Evolutionary conservation across 2,113 vertebrate species (phyloP), one percentile per base, ranked within the genome.

Genomic region (Catagonus wagneri): DNA sequence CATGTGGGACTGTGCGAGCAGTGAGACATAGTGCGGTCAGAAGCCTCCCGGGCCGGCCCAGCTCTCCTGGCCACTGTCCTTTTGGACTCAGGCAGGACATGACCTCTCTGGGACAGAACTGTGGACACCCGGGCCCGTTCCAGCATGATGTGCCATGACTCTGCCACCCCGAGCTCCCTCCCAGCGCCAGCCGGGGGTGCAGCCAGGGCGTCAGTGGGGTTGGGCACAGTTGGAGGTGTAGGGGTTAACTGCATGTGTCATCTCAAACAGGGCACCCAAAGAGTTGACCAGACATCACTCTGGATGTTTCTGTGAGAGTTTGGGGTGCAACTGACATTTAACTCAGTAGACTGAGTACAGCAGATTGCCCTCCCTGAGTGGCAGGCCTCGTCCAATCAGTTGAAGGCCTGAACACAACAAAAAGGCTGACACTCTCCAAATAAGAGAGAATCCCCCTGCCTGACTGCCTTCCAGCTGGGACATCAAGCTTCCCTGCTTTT

Each of bases 1-100:
- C 71, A 50, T 2, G 2, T 12, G 44, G 22, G 17, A 1, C 25
- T 17, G 0, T 20, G 50, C 20, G 1, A 32, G 19, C 34, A 1
- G 27, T 0, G 10, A 34, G 17, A 9, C 5, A 12, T 0, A 13
- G 39, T 11, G 10, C 27, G 22, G 20, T 63, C 54, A 6, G 54
- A n/a, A 69, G 7, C 1, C n/a, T 27, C 52, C 2, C 4, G 0
- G 11, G 54, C 2, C 1, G 34, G 32, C 32, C 17, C 10, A 0
- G 63, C 54, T n/a, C 11, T 16, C 39, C 7, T 0, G 13, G 29
- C 8, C 69, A 13, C 52, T 6, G 11, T 60, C 1, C 0, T 0
- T 0, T n/a, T 16, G n/a, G 61, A 71, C 60, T 9, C 17, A 7
- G 74, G 17, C 83, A 54, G 54, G 69, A 50, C 0, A 0, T 0